phyloP scores from a whole-genome alignment of 2,113 vertebrate species.

The Lepisosteus osseus region DNA sequence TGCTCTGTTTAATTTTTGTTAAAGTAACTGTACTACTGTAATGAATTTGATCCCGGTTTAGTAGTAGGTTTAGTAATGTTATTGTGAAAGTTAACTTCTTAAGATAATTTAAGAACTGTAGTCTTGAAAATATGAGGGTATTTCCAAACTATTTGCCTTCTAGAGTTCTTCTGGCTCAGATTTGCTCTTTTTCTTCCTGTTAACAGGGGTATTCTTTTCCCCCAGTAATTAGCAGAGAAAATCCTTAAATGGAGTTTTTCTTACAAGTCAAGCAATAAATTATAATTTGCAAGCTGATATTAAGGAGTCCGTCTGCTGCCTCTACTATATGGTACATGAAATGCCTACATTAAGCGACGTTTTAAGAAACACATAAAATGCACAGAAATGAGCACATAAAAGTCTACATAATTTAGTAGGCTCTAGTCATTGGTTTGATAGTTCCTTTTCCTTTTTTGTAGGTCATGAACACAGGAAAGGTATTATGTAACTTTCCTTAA shows the following conservation, averaged over 20 bases:
- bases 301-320: conserved; percentile 29
- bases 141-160: too few species aligned
- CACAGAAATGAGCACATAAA: too few species aligned
- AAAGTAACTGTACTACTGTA: too few species aligned
- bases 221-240: conserved; percentile 23
- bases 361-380: conserved; percentile 7
- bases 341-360: conserved; percentile 28
- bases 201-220: conserved; percentile 26
- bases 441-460: conserved; percentile 26
- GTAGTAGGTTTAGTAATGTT: too few species aligned
- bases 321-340: conserved; percentile 37
- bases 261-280: conserved; percentile 28
- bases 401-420: too few species aligned
- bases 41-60: too few species aligned
- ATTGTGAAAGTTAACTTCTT: too few species aligned
- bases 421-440: conserved; percentile 2
- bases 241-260: conserved; percentile 29
- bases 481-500: conserved; percentile 36
- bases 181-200: conserved; percentile 25
- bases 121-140: too few species aligned
- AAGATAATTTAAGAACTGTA: too few species aligned
- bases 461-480: conserved; percentile 25
- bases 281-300: conserved; percentile 35
- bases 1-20: too few species aligned
- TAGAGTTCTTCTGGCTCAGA: conserved; percentile 16